Evolutionary conservation across 35 echinoderm and acorn worm species (phyloP), one percentile per base, ranked within the genome.

Genomic region (Chiridota heheva): DNA sequence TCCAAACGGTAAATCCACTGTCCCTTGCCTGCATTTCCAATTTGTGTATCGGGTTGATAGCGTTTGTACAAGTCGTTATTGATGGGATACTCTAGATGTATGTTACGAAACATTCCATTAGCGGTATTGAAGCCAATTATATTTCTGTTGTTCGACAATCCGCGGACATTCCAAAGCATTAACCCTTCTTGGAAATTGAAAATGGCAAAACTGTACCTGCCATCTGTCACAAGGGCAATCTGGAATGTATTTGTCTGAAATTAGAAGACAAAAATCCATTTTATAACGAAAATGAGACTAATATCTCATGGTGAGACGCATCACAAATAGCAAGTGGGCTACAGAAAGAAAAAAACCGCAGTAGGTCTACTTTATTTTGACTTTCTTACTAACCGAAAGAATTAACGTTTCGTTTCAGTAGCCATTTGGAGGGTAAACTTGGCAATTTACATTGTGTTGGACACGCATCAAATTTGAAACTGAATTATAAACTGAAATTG

Each of bases 201-300:
- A 36, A 96, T 76, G 18, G 72, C 82, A 67, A 87, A 96, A 63
- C 87, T 79, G 69, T 83, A 84, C 31, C 60, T 63, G 42, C 88
- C 84, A 69, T 96, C 87, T 7, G 87, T 96, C 20, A 82, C 48
- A 28, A 96, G 65, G 22, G 69, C 93, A 22, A 87, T 88, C 78
- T 96, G 93, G 73, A 96, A 96, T 33, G 93, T 96, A 17, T 90
- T 87, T 42, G 83, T 86, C 88, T 96, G 78, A 1, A 38, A 31
- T 44, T 69, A 3, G 20, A 45, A 4, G 18, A 43, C 36, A 33
- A 33, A 2, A 32, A 32, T 27, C 27, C 36, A 10, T 69, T n/a
- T n/a, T n/a, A n/a, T n/a, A n/a, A n/a, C n/a, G n/a, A n/a, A n/a
- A n/a, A n/a, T n/a, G n/a, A n/a, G n/a, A n/a, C n/a, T n/a, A n/a